phyloP scores from a whole-genome alignment of 1,140 invertebrate genomes.

The Dolichoris vasculosae region DNA sequence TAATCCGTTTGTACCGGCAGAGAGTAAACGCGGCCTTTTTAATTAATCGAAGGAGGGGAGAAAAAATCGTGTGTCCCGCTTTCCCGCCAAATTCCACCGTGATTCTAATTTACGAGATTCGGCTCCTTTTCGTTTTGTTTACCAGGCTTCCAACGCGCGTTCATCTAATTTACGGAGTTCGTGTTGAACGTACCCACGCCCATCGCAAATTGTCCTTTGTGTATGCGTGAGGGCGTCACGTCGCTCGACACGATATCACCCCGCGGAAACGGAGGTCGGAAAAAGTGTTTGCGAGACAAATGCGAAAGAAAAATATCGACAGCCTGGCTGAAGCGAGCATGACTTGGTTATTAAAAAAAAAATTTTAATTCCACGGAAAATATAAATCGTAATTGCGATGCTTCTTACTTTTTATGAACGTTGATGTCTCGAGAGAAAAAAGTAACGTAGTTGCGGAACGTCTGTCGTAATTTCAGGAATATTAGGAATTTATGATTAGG shows the following conservation, averaged over 20 bases:
- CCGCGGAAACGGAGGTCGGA: not conserved
- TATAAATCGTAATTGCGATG: too few species aligned
- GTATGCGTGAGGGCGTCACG: not conserved
- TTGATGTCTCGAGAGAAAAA: too few species aligned
- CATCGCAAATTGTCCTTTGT: not conserved
- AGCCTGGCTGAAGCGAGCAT: too few species aligned
- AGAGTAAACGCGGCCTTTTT: not conserved
- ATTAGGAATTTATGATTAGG: too few species aligned
- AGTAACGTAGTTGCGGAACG: too few species aligned
- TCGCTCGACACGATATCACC: not conserved
- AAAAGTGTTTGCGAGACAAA: not conserved
- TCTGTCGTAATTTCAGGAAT: too few species aligned
- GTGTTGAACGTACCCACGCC: not conserved
- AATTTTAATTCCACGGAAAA: too few species aligned
- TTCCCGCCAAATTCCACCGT: too few species aligned
- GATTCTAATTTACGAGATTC: not conserved
- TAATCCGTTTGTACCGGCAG: not conserved
- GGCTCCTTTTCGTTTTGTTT: not conserved
- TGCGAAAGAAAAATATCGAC: not conserved
- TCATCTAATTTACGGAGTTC: not conserved
- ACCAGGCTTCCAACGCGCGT: too few species aligned
- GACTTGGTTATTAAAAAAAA: too few species aligned
- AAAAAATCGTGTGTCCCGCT: not conserved
- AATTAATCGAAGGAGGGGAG: not conserved
- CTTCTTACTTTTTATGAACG: too few species aligned